A percentile compares a stretch with the other conserved stretches of the same genome.
These are phyloP conservation scores for Drosophila lowei DNA, from an alignment of 1,140 invertebrate genomes.

Conservation along the genomic window DNA sequence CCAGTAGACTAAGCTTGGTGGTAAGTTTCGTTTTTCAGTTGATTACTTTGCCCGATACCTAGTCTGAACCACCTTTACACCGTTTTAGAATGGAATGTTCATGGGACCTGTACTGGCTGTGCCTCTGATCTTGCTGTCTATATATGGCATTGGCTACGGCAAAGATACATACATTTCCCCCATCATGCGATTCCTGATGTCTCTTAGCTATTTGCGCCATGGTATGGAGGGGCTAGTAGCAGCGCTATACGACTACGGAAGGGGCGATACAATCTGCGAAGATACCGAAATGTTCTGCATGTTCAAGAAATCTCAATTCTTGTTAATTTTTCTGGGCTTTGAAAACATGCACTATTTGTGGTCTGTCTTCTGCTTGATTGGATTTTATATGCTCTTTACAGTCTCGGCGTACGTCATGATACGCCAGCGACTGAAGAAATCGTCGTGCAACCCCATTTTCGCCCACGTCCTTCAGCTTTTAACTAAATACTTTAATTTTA, in stretches of 20 bases:
- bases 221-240: conserved; percentile 90
- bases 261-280: conserved; percentile 88
- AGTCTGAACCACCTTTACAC: not conserved
- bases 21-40: conserved; percentile 84
- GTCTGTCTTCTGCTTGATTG: conserved; percentile 66
- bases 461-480: conserved; percentile 61
- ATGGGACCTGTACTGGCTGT: conserved; percentile 89
- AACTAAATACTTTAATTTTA: conserved; percentile 77
- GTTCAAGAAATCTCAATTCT: conserved; percentile 86
- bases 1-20: conserved; percentile 88
- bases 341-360: conserved; percentile 67
- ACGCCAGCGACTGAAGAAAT: conserved; percentile 63
- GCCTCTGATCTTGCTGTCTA: conserved; percentile 89
- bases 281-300: conserved; percentile 87
- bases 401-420: conserved; percentile 71
- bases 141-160: conserved; percentile 89
- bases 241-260: conserved; percentile 90
- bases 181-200: conserved; percentile 89
- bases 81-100: conserved; percentile 89
- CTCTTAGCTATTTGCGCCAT: conserved; percentile 91
- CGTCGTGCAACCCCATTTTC: conserved; percentile 47
- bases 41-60: not conserved
- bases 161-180: conserved; percentile 85
- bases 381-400: conserved; percentile 76
- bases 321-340: conserved; percentile 75